Conservation (phyloP, 1,140 invertebrate genomes). For the Formica exsecta region DNA sequence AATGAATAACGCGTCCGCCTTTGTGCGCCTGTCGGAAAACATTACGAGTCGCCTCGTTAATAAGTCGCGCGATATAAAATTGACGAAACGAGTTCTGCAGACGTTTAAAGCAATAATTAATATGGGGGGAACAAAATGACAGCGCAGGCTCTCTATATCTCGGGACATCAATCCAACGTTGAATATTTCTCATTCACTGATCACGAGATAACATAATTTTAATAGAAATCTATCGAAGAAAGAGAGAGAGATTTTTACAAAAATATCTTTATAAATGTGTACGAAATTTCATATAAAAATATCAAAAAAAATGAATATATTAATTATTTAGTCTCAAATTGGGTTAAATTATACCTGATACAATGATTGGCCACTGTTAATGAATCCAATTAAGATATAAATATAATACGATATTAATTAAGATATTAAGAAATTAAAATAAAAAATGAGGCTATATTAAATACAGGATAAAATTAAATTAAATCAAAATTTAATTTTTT, state of each 20-base stretch:
- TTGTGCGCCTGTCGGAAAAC: slow-evolving; percentile 53
- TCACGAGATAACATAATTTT: background rate
- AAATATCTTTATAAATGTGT: background rate
- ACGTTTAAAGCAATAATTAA: slow-evolving; percentile 49
- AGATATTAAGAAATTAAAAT: background rate
- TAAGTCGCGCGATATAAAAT: slow-evolving; percentile 45
- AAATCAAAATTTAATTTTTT: background rate
- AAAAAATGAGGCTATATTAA: background rate
- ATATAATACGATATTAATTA: too few relatives aligned
- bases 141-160: slow-evolving; percentile 12
- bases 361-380: background rate
- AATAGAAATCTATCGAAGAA: background rate
- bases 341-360: background rate
- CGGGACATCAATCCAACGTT: slow-evolving; percentile 18
- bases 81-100: slow-evolving; percentile 19
- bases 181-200: background rate
- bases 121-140: background rate
- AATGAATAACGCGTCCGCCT: slow-evolving; percentile 56
- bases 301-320: background rate
- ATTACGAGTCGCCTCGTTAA: slow-evolving; percentile 44
- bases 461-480: background rate
- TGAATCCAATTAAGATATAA: too few relatives aligned
- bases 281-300: background rate
- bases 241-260: background rate
- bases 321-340: background rate